Conservation (phyloP, 2,797 vertebrate genomes). For the Falco rusticolus region DNA sequence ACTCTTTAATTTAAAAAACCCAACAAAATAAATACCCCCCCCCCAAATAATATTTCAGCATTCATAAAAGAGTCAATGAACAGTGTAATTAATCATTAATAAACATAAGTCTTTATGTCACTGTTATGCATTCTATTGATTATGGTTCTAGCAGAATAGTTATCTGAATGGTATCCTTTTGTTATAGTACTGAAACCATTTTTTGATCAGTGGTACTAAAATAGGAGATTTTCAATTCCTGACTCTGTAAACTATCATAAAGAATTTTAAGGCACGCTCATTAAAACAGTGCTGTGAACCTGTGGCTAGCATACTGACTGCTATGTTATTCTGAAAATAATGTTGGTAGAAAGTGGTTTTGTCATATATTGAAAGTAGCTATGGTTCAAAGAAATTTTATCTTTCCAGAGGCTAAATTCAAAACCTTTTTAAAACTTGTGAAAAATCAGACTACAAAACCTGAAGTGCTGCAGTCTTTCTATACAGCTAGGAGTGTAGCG, state of each 20-base stretch:
- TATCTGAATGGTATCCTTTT: neutral
- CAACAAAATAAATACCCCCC: neutral
- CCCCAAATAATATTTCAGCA: neutral
- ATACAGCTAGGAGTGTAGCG: neutral
- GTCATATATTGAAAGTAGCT: neutral
- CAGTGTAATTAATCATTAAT: neutral
- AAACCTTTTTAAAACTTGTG: neutral
- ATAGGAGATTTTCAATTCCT: neutral
- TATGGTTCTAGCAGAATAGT: neutral
- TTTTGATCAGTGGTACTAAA: neutral
- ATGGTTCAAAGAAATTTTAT: neutral
- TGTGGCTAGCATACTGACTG: neutral
- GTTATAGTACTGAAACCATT: neutral
- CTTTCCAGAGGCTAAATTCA: neutral
- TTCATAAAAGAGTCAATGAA: neutral
- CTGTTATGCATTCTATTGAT: neutral
- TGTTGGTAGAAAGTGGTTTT: neutral
- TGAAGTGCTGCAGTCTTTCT: neutral
- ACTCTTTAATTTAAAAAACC: neutral
- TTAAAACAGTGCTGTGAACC: neutral
- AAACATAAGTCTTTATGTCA: neutral
- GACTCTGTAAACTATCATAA: neutral
- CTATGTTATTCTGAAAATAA: neutral
- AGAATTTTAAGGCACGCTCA: neutral
- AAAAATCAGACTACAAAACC: neutral